phyloP scores from a whole-genome alignment of 1,140 invertebrate species.

The Hycleus cichorii region DNA sequence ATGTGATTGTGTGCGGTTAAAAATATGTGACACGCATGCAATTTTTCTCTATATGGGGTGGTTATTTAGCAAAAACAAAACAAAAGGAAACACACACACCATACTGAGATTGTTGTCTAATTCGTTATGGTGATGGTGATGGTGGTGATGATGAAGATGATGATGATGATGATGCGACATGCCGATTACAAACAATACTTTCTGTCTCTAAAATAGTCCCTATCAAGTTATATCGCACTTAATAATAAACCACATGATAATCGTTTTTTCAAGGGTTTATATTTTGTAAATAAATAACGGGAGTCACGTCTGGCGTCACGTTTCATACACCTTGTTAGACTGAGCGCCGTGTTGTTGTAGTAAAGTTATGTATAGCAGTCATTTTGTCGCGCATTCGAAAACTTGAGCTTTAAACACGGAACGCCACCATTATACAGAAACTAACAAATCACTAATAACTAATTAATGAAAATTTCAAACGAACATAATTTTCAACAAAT shows the following conservation, averaged over 20 bases:
- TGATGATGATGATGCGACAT: background rate
- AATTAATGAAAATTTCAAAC: too few species aligned
- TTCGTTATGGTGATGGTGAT: constrained; percentile 4
- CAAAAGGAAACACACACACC: constrained; percentile 2
- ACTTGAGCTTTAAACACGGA: constrained; percentile 13
- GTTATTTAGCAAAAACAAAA: too few species aligned
- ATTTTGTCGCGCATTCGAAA: constrained; percentile 16
- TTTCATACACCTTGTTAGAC: constrained; percentile 16
- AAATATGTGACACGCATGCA: too few species aligned
- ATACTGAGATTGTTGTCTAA: constrained; percentile 11
- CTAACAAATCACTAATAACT: too few species aligned
- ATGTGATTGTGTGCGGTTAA: too few species aligned
- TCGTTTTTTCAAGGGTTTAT: too few species aligned
- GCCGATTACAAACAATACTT: background rate
- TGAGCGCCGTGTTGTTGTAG: constrained; percentile 8
- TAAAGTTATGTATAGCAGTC: constrained; percentile 14
- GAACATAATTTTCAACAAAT: too few species aligned
- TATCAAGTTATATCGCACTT: constrained; percentile 13
- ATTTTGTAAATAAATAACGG: too few species aligned
- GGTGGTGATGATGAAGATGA: too few species aligned
- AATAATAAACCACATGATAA: constrained; percentile 10
- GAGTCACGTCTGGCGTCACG: constrained; percentile 7
- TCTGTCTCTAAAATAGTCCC: background rate
- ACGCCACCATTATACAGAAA: constrained; percentile 1
- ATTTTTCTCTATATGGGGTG: too few species aligned